Conservation (phyloP, 2,113 vertebrate genomes). For the Microtus montanus region DNA sequence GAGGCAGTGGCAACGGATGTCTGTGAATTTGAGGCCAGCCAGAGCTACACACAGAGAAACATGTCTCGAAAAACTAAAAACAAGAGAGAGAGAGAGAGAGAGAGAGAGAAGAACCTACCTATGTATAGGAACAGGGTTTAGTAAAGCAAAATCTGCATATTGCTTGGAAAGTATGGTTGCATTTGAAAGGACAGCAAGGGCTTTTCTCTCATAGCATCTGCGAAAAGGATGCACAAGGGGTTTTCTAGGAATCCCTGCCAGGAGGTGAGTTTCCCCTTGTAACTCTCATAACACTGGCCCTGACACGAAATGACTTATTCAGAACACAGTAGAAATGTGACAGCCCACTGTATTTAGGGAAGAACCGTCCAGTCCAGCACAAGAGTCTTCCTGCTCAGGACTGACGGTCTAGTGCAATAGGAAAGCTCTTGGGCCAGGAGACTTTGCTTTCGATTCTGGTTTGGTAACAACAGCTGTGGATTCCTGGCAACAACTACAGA, state of each 20-base stretch:
- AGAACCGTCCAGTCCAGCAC: background rate
- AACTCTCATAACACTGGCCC: background rate
- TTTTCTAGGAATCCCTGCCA: background rate
- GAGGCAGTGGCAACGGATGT: no score
- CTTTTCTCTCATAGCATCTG: background rate
- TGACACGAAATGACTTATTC: background rate
- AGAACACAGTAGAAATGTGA: background rate
- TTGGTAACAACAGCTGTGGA: background rate
- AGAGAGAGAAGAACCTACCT: background rate
- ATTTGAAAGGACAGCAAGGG: slow-evolving; percentile 22
- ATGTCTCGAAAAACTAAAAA: no score
- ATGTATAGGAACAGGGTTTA: background rate
- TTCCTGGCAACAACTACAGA: background rate
- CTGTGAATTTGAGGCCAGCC: no score
- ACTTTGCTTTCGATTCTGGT: background rate
- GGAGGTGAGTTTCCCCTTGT: background rate
- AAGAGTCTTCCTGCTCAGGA: background rate
- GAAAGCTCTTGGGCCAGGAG: background rate
- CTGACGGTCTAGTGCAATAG: background rate
- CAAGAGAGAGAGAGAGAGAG: background rate
- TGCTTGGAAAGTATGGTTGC: background rate
- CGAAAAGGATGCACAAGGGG: background rate
- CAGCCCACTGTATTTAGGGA: background rate
- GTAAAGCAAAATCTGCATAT: background rate
- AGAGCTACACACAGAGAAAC: no score